Conservation (phyloP, 2,797 vertebrate species). For the Pangasius larnaudii region DNA sequence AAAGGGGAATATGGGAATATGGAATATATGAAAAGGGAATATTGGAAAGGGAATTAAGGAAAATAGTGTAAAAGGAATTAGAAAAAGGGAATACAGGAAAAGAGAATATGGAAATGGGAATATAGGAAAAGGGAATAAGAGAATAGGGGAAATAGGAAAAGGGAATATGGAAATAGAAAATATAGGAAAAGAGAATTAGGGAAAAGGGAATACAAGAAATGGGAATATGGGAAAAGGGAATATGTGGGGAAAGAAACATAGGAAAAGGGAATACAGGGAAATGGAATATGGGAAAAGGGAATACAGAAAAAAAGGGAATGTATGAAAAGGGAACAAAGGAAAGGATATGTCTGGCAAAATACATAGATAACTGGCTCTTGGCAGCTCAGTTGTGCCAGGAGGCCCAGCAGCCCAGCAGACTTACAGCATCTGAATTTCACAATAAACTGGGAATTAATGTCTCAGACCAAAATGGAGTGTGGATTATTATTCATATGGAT, state of each 20-base stretch:
- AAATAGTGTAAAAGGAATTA: not conserved
- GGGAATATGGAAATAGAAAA: not conserved
- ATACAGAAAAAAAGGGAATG: not conserved
- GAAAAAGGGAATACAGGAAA: not conserved
- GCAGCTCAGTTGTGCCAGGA: not conserved
- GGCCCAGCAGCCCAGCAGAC: not conserved
- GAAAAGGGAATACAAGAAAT: not conserved
- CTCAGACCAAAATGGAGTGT: not conserved
- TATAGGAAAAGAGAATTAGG: not conserved
- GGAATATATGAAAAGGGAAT: not conserved
- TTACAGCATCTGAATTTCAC: not conserved
- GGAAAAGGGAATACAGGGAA: not conserved
- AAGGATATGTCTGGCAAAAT: not conserved
- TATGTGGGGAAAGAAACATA: too few species aligned
- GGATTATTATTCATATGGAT: not conserved
- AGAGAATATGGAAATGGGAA: not conserved
- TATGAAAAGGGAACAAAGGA: not conserved
- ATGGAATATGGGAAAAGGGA: not conserved
- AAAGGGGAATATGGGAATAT: not conserved
- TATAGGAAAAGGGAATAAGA: not conserved
- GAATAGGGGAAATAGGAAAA: not conserved
- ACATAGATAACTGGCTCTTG: not conserved
- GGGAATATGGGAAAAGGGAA: not conserved
- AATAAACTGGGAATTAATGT: not conserved
- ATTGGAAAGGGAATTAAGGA: too few species aligned